A percentile compares a stretch with the other conserved stretches of the same genome.
These are phyloP conservation scores for Sinohyriopsis cumingii DNA, from an alignment of 2,888 invertebrate genomes.

Conservation along the genomic window DNA sequence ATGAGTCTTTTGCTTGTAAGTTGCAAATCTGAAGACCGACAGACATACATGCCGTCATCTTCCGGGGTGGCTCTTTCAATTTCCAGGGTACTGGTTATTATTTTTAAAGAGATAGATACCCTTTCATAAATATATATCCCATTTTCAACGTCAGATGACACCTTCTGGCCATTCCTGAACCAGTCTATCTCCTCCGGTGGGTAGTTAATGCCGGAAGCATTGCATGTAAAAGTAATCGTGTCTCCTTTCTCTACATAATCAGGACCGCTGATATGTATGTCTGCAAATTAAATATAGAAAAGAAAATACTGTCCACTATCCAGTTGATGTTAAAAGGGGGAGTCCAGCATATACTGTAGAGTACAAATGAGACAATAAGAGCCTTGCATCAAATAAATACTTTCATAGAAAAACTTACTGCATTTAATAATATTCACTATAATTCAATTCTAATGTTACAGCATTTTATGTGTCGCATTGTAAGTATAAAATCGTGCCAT, in stretches of 20 bases:
- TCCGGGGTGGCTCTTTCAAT: constrained; percentile 40
- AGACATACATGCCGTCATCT: constrained; percentile 52
- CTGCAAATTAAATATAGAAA: constrained; percentile 34
- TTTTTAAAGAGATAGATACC: constrained; percentile 37
- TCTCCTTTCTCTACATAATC: constrained; percentile 62
- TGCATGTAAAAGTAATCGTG: constrained; percentile 56
- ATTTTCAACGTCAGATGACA: constrained; percentile 39
- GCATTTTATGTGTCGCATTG: too few species aligned
- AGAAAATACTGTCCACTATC: too few species aligned
- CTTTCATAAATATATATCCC: constrained; percentile 41
- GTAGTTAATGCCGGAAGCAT: constrained; percentile 64
- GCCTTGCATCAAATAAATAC: too few species aligned
- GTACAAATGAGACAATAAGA: too few species aligned
- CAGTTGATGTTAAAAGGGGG: too few species aligned
- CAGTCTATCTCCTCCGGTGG: constrained; percentile 66
- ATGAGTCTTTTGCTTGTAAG: constrained; percentile 48
- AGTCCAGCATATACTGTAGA: too few species aligned
- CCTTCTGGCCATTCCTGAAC: constrained; percentile 63
- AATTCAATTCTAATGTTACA: too few species aligned
- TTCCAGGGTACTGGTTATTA: constrained; percentile 46
- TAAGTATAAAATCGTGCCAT: too few species aligned
- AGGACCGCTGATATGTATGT: constrained; percentile 56
- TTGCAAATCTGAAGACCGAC: constrained; percentile 46
- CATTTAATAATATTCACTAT: too few species aligned
- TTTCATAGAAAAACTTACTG: too few species aligned